These are phyloP conservation scores for Lanistes nyassanus DNA, from an alignment of 1,140 invertebrate genomes.

Conservation along the genomic window DNA sequence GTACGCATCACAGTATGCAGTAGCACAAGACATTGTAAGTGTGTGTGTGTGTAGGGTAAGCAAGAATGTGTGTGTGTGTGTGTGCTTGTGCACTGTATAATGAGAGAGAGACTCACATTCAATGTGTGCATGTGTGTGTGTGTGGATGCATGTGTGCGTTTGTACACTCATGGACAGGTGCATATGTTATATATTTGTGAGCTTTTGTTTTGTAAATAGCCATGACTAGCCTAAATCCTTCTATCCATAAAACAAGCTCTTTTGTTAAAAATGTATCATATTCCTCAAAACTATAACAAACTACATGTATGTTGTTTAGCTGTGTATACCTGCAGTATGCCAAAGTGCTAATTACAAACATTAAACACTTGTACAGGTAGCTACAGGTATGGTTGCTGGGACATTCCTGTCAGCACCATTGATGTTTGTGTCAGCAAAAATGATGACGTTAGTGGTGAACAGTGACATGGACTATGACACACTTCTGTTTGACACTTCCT, in stretches of 20 bases:
- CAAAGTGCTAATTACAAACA: no score
- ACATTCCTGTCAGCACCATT: constrained; percentile 93
- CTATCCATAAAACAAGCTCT: no score
- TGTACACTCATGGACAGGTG: not conserved
- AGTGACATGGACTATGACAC: constrained; percentile 74
- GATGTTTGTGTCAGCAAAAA: constrained; percentile 94
- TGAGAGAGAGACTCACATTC: not conserved
- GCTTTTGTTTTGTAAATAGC: not conserved
- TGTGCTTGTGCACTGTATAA: not conserved
- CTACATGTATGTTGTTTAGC: no score
- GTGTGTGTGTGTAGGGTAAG: not conserved
- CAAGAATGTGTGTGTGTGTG: not conserved
- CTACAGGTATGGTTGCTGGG: constrained; percentile 90
- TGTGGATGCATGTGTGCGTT: constrained; percentile 1
- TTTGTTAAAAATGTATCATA: no score
- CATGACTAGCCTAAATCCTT: no score
- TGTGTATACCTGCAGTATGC: no score
- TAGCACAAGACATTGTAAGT: constrained; percentile 86
- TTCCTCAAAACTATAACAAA: no score
- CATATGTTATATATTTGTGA: no score
- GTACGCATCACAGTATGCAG: constrained; percentile 87
- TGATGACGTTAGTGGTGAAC: constrained; percentile 76
- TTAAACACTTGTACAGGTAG: constrained; percentile 73
- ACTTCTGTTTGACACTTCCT: constrained; percentile 81
- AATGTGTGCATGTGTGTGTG: constrained; percentile 4